phyloP scores from a whole-genome alignment of 2,797 vertebrate genomes.

The Manis pentadactyla region DNA sequence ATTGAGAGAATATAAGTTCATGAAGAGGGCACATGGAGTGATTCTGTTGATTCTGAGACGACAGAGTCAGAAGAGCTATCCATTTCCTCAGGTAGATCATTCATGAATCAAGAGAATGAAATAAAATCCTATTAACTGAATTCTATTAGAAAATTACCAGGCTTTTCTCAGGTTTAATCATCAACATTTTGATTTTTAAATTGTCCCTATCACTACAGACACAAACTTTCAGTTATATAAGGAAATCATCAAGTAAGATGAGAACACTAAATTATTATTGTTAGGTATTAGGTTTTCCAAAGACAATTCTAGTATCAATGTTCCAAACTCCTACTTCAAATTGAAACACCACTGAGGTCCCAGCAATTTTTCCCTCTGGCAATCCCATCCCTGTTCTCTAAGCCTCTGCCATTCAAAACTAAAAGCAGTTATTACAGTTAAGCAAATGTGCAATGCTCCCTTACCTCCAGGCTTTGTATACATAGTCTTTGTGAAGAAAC shows the following conservation, averaged over 20 bases:
- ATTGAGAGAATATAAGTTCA: not conserved
- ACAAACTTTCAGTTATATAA: not conserved
- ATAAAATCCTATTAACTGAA: constrained; percentile 14
- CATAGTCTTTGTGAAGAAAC: not conserved
- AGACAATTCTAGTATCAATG: not conserved
- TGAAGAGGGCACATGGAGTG: not conserved
- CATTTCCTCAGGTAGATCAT: not conserved
- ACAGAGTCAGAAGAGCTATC: not conserved
- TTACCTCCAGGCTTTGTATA: not conserved
- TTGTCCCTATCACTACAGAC: not conserved
- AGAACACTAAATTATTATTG: not conserved
- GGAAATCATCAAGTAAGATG: not conserved
- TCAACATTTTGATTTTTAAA: not conserved
- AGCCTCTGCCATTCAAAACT: not conserved
- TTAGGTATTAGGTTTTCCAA: not conserved
- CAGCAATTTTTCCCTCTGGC: not conserved
- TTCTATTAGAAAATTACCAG: not conserved
- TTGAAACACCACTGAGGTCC: not conserved
- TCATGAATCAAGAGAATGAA: not conserved
- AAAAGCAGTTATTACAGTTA: not conserved
- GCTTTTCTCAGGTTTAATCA: not conserved
- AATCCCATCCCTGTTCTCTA: not conserved
- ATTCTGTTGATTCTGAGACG: not conserved
- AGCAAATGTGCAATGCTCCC: not conserved
- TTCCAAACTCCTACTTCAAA: not conserved